Base-by-base conservation (phyloP, 1,140 invertebrate species). In the Sminthurides bifidus region DNA sequence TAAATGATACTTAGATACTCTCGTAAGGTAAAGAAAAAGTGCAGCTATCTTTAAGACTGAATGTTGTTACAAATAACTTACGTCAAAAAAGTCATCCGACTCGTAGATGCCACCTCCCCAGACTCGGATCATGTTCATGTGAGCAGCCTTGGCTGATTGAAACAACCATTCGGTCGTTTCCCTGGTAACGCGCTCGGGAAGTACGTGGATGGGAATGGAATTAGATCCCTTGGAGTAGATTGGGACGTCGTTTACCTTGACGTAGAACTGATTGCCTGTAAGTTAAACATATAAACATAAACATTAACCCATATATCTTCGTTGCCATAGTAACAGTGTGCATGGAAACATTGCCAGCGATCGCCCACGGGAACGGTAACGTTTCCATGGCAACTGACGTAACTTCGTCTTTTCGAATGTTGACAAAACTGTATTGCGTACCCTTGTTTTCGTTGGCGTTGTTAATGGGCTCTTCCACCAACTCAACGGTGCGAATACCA, bases 81-180 rank as follows among this genome's bases (percentile, higher is more conserved):
- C 56, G 4, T 58, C 52, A 33, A 50, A 59, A 45, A 60, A 60
- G 4, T 21, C 12, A 30, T 60, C 89, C 0, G 81, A 81, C 69
- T 98, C 93, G 67, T 97, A 98, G 1, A 92, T 73, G 41, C 95
- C 95, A 33, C 95, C 95, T 21, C 95, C 95, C 95, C 95, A 99
- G 1, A 98, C 86, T 17, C 95, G 75, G 1, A 98, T 69, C 80
- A 92, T 89, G 68, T 95, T 93, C 83, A 94, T 92, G 66, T 97
- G 78, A 0, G 83, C 81, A 33, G 85, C 78, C 60, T 78, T 80
- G 0, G 83, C 82, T 0, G 87, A 83, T 27, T 71, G 61, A 2
- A 98, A 67, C 1, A 96, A 71, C 59, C 68, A 66, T 51, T 79
- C 68, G 41, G 66, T 73, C 17, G 67, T 59, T 41, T 66, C 63